These are phyloP conservation scores for Drosophila kanapiae DNA, from an alignment of 1,140 invertebrate genomes.

Conservation along the genomic window DNA sequence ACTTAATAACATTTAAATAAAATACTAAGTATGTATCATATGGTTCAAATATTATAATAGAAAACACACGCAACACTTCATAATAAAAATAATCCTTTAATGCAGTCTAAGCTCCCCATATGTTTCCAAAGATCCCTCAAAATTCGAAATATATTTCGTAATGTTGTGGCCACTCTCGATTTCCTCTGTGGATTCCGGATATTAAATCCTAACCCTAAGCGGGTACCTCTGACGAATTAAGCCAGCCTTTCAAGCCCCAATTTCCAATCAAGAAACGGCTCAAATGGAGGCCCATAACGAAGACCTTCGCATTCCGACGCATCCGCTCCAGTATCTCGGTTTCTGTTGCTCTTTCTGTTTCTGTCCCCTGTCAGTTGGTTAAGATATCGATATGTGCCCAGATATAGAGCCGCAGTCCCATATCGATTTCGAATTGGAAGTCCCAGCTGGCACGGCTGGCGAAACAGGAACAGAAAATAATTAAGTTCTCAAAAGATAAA, in stretches of 20 bases:
- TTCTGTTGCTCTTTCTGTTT: slow-evolving; percentile 38
- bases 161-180: background rate
- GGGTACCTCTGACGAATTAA: background rate
- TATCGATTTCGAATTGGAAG: slow-evolving; percentile 75
- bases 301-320: slow-evolving; percentile 68
- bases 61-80: too few relatives aligned
- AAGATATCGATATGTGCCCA: slow-evolving; percentile 43
- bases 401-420: slow-evolving; percentile 19
- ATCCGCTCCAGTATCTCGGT: slow-evolving; percentile 48
- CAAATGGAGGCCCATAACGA: slow-evolving; percentile 14
- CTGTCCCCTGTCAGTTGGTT: slow-evolving; percentile 47
- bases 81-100: too few relatives aligned
- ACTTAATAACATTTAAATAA: too few relatives aligned
- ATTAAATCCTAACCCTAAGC: slow-evolving; percentile 3
- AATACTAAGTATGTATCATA: too few relatives aligned
- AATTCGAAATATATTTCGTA: background rate
- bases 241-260: background rate
- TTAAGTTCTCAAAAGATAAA: slow-evolving; percentile 84
- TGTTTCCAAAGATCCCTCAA: background rate
- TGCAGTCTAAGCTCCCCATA: background rate
- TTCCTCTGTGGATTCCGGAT: background rate
- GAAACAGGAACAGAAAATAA: slow-evolving; percentile 75
- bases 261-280: slow-evolving; percentile 23
- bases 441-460: slow-evolving; percentile 49
- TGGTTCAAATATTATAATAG: too few relatives aligned